Conservation (phyloP, 2,797 vertebrate species). For the Diceros bicornis region DNA sequence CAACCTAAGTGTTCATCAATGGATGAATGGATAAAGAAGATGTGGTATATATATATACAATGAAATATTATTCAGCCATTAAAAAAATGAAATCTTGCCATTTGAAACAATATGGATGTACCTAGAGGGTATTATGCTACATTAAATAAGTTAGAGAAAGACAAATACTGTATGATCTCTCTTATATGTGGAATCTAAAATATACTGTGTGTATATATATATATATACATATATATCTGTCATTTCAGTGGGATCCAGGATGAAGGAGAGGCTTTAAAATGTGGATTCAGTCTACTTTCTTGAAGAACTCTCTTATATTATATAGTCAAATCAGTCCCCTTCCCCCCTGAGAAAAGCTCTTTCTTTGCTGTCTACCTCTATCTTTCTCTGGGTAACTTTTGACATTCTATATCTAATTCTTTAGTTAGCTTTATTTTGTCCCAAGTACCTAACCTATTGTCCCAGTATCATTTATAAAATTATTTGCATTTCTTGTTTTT, state of each 20-base stretch:
- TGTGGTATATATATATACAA: no score
- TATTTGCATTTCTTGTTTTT: neutral
- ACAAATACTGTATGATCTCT: no score
- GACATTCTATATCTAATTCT: neutral
- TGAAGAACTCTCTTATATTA: neutral
- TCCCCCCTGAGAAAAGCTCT: neutral
- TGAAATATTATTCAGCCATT: no score
- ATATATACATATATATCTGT: neutral
- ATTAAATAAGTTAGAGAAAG: no score
- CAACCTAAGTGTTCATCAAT: no score
- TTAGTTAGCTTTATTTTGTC: neutral
- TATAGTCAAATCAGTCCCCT: neutral
- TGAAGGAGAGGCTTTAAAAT: neutral
- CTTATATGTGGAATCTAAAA: no score
- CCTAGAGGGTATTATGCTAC: no score
- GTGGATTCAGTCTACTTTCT: neutral
- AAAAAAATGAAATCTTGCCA: no score
- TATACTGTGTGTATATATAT: no score
- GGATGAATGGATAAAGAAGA: no score
- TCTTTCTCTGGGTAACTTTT: conserved; percentile 2
- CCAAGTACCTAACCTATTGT: neutral
- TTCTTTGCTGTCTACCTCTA: neutral
- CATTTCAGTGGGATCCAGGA: neutral
- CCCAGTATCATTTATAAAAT: neutral
- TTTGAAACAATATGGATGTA: no score